Evolutionary conservation across 1,140 invertebrate species (phyloP).

Genomic region (Meloidogyne exigua): DNA sequence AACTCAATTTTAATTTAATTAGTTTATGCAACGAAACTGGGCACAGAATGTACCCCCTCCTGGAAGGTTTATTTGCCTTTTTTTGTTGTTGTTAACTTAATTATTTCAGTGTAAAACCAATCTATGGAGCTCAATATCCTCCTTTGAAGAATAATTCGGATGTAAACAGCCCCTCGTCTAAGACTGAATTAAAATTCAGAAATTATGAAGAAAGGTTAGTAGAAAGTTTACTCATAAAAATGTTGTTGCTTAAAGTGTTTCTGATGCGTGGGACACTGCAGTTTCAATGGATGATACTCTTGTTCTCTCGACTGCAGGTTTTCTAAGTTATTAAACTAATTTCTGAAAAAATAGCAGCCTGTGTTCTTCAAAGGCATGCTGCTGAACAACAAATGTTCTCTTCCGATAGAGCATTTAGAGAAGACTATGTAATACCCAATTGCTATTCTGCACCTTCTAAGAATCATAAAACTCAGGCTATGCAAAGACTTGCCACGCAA

Average conservation of each 20-base stretch:
- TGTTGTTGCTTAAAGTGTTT: too few species aligned
- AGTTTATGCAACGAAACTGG: background rate
- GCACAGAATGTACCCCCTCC: background rate
- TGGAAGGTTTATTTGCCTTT: background rate
- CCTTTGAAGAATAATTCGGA: conserved; percentile 34
- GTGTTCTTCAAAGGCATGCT: conserved; percentile 52
- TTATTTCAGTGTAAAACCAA: conserved; percentile 48
- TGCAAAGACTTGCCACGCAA: conserved; percentile 54
- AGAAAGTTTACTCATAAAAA: too few species aligned
- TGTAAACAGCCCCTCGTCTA: conserved; percentile 25
- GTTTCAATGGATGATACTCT: conserved; percentile 47
- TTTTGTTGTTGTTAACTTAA: background rate
- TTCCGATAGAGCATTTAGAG: background rate
- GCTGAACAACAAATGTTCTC: background rate
- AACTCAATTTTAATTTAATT: background rate
- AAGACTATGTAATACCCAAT: conserved; percentile 22
- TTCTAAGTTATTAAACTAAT: background rate
- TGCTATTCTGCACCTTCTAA: conserved; percentile 50
- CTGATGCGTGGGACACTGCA: conserved; percentile 55
- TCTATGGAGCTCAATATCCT: conserved; percentile 55
- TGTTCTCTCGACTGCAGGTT: conserved; percentile 35
- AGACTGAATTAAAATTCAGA: conserved; percentile 43
- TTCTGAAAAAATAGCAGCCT: conserved; percentile 35
- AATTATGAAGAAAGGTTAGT: conserved; percentile 53
- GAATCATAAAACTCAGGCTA: conserved; percentile 49